A percentile compares a stretch with the other conserved stretches of the same genome.
Conservation (phyloP, 1,140 invertebrate species). For the Aricia agestis region DNA sequence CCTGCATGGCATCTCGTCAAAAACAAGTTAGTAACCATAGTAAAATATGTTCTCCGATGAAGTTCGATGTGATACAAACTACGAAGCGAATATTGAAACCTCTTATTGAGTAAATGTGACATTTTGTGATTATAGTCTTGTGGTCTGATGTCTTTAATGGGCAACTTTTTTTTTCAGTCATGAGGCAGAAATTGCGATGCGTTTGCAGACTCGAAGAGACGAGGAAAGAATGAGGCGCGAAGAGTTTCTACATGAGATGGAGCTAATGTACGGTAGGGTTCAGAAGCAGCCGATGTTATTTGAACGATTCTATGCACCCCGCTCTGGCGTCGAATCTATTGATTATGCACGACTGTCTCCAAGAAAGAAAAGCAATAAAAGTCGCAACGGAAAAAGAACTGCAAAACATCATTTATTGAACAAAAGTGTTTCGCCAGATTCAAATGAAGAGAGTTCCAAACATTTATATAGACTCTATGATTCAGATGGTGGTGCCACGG, state of each 20-base stretch:
- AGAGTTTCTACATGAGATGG: slow-evolving; percentile 82
- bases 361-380: slow-evolving; percentile 55
- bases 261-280: slow-evolving; percentile 82
- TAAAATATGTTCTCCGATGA: no score
- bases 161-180: slow-evolving; percentile 66
- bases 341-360: slow-evolving; percentile 52
- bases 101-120: no score
- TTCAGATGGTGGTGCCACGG: slow-evolving; percentile 39
- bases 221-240: slow-evolving; percentile 81
- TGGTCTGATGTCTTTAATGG: no score
- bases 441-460: slow-evolving; percentile 60
- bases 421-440: slow-evolving; percentile 27
- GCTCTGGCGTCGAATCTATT: slow-evolving; percentile 38
- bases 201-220: slow-evolving; percentile 79
- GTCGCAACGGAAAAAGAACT: background rate
- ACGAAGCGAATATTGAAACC: no score
- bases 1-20: slow-evolving; percentile 83
- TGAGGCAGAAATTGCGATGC: slow-evolving; percentile 81
- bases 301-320: slow-evolving; percentile 82
- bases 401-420: background rate
- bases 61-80: no score
- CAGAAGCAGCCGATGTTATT: slow-evolving; percentile 82
- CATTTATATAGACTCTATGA: slow-evolving; percentile 61
- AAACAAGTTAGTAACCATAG: slow-evolving; percentile 61
- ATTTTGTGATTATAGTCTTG: no score